These are phyloP conservation scores for Tachypleus tridentatus DNA, from an alignment of 1,140 invertebrate genomes.

Conservation along the genomic window DNA sequence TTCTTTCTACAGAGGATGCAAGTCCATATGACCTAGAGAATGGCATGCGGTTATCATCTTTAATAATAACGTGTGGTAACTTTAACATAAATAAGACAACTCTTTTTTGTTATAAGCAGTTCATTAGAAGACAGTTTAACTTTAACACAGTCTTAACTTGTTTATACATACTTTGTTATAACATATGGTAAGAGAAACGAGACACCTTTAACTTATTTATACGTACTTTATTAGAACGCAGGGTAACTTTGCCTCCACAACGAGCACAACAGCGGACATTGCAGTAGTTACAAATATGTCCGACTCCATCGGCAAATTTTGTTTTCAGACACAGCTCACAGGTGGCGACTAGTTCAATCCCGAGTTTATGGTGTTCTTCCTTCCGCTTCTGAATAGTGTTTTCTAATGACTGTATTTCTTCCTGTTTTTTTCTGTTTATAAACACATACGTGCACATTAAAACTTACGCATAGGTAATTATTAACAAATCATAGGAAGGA, in stretches of 20 bases:
- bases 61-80: no score
- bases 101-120: no score
- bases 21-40: slow-evolving; percentile 89
- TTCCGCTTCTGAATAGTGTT: slow-evolving; percentile 73
- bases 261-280: slow-evolving; percentile 88
- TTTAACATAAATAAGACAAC: no score
- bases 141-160: no score
- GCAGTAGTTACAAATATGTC: slow-evolving; percentile 97
- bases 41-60: not conserved
- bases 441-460: no score
- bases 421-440: slow-evolving; percentile 61
- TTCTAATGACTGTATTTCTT: slow-evolving; percentile 75
- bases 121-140: no score
- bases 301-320: slow-evolving; percentile 93
- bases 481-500: no score
- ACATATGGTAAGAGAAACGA: no score
- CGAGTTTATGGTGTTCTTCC: slow-evolving; percentile 75
- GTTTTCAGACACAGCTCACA: slow-evolving; percentile 97
- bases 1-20: slow-evolving; percentile 97
- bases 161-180: no score
- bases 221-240: slow-evolving; percentile 81
- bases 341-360: slow-evolving; percentile 52
- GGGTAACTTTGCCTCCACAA: slow-evolving; percentile 91
- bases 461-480: no score
- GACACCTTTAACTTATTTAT: no score